These are phyloP conservation scores for Beroe forskalii DNA, from an alignment of 37 sponge, comb jelly and placozoan species.

Conservation along the genomic window DNA sequence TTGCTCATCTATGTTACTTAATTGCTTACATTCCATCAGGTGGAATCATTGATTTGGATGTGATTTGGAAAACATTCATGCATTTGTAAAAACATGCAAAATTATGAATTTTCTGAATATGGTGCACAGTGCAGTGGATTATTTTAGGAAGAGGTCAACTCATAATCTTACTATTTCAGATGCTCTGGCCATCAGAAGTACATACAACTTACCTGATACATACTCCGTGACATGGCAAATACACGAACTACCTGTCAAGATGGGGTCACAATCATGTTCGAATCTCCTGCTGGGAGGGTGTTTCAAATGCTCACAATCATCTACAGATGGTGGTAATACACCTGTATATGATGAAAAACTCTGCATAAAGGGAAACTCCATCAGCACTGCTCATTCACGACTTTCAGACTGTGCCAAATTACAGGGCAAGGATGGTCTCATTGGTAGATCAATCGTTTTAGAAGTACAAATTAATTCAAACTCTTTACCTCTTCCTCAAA, in stretches of 20 bases:
- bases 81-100: too few species aligned
- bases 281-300: conserved; percentile 1
- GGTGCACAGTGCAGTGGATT: too few species aligned
- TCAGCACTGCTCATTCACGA: neutral
- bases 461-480: neutral
- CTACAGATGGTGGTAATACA: neutral
- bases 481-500: neutral
- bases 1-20: too few species aligned
- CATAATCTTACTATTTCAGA: too few species aligned
- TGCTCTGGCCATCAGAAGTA: neutral
- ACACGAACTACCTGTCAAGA: conserved; percentile 28
- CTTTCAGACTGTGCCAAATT: conserved; percentile 12
- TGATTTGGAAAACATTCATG: too few species aligned
- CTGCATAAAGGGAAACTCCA: conserved; percentile 12
- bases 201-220: neutral
- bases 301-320: neutral
- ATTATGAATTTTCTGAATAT: too few species aligned
- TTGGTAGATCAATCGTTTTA: conserved; percentile 12
- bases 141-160: too few species aligned
- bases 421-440: conserved; percentile 30
- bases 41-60: too few species aligned
- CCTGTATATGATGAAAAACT: neutral
- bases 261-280: conserved; percentile 37
- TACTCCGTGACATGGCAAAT: conserved; percentile 3
- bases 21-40: too few species aligned